Conservation (phyloP, 2,113 vertebrate genomes). For the Redunca redunca region DNA sequence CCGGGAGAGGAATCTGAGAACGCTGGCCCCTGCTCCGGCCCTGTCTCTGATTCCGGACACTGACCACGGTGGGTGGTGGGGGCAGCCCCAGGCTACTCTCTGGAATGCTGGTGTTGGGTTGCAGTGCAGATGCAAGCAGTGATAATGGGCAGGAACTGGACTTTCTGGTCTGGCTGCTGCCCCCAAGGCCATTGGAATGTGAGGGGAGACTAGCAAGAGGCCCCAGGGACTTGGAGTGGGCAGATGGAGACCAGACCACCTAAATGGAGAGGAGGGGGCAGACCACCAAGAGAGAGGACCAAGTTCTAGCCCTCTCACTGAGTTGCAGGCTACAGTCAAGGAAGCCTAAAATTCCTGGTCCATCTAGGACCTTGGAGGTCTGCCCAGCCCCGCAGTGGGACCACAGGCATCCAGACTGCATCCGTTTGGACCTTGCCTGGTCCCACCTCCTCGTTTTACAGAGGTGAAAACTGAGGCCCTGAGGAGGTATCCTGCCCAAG, state of each 20-base stretch:
- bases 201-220: constrained; percentile 37
- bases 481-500: not conserved
- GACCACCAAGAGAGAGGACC: not conserved
- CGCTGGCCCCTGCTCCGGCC: not conserved
- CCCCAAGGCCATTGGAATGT: constrained; percentile 73
- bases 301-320: not conserved
- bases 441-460: not conserved
- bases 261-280: constrained; percentile 36
- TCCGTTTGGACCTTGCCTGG: not conserved
- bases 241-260: constrained; percentile 69
- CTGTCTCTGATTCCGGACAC: constrained; percentile 51
- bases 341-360: not conserved
- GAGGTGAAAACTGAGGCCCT: not conserved
- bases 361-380: not conserved
- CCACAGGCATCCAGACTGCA: not conserved
- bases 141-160: constrained; percentile 75
- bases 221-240: constrained; percentile 54
- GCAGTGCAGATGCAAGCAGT: constrained; percentile 63
- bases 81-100: constrained; percentile 46
- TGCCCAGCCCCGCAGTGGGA: not conserved
- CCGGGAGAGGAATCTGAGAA: constrained; percentile 44
- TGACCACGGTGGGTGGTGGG: constrained; percentile 51
- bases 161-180: constrained; percentile 76
- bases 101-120: constrained; percentile 76
- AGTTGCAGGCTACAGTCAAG: not conserved